A percentile compares a stretch with the other conserved stretches of the same genome.
phyloP scores from a whole-genome alignment of 2,888 invertebrate genomes.

The Agrilus mali region DNA sequence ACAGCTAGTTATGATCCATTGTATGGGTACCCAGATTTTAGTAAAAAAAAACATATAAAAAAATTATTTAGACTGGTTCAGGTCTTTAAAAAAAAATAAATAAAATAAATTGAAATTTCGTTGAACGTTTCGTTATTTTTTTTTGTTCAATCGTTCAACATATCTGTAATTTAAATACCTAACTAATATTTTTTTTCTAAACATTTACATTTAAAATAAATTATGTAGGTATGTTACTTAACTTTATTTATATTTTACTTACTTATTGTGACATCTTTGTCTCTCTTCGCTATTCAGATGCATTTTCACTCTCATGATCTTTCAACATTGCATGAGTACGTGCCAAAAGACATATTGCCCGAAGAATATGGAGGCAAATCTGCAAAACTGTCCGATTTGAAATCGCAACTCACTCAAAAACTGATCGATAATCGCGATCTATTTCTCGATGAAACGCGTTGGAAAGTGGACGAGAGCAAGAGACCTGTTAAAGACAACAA shows the following conservation, averaged over 20 bases:
- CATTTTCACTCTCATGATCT: slow-evolving; percentile 58
- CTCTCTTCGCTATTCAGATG: slow-evolving; percentile 36
- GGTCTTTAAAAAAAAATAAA: too few species aligned
- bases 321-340: slow-evolving; percentile 46
- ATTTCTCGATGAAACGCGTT: slow-evolving; percentile 39
- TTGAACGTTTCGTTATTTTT: too few species aligned
- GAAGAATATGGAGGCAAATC: slow-evolving; percentile 56
- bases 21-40: too few species aligned
- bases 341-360: slow-evolving; percentile 52
- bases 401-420: slow-evolving; percentile 46
- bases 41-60: too few species aligned
- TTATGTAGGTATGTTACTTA: too few species aligned
- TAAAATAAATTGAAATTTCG: too few species aligned
- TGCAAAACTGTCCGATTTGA: slow-evolving; percentile 46
- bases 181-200: too few species aligned
- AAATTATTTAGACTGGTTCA: too few species aligned
- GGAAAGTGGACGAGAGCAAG: slow-evolving; percentile 45
- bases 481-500: slow-evolving; percentile 33
- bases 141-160: too few species aligned
- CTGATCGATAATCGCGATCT: slow-evolving; percentile 46
- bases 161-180: too few species aligned
- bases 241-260: background rate
- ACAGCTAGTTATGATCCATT: too few species aligned
- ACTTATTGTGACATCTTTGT: background rate
- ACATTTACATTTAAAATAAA: slow-evolving; percentile 4